Base-by-base conservation (phyloP, 1,140 invertebrate species). In the Sycophaga agraensis region DNA sequence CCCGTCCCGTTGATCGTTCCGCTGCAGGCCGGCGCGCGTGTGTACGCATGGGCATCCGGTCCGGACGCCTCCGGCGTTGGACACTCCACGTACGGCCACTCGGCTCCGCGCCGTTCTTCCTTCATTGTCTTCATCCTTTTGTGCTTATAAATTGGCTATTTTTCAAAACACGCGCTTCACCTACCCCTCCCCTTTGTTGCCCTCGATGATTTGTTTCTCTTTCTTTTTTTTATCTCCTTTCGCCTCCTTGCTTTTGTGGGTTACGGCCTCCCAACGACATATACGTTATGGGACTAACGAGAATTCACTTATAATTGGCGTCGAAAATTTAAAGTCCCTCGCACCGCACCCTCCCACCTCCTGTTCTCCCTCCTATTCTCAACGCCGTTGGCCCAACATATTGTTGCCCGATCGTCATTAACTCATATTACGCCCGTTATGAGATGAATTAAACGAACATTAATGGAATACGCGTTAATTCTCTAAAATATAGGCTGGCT, bases 81-180 rank as follows among this genome's bases (percentile, higher is more conserved):
- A 35, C 49, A 53, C 1, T 24, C 1, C 16, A 3, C 2, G 16
- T 16, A 12, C 26, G 8, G 16, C 37, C 16, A 12, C 26, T 51
- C 37, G 26, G n/a, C n/a, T 21, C n/a, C 22, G 35, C 26, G 2
- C 12, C 11, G n/a, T 8, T 9, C 28, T 37, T 34, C 14, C 22
- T 22, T 40, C 17, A 26, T 59, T 42, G 17, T 46, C 19, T 54
- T 54, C 16, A 5, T 34, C 4, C 22, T 26, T 45, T 60, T 54
- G 50, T 60, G 49, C 31, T 37, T n/a, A 7, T 54, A 54, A 60
- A 53, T 46, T 46, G 51, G 16, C 51, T 57, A 56, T 59, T 66
- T 49, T 50, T 48, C 53, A 46, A 54, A 56, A n/a, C 11, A 24
- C 19, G 35, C 9, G 46, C 19, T 59, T 48, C 16, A 35, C 28